A percentile compares a stretch with the other conserved stretches of the same genome.
Conservation (phyloP, 2,888 invertebrate species). For the Ectemnius continuus region DNA sequence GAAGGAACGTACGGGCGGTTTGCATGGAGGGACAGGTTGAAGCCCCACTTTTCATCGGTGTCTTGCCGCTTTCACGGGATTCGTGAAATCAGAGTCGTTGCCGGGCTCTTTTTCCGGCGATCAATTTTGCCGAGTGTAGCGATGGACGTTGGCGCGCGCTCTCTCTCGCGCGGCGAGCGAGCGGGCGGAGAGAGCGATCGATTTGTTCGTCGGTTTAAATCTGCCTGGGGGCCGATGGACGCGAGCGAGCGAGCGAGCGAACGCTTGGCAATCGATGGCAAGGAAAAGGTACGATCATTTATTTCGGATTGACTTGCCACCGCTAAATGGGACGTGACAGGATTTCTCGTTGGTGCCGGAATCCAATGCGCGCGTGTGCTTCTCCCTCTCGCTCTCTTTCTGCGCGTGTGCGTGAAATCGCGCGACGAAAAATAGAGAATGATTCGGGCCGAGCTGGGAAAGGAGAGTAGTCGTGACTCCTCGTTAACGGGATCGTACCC, state of each 20-base stretch:
- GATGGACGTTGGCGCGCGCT: conserved; percentile 31
- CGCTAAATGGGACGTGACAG: conserved; percentile 48
- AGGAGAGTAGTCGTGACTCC: conserved; percentile 21
- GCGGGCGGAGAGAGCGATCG: conserved; percentile 34
- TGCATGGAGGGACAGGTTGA: neutral
- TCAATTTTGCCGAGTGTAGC: conserved; percentile 32
- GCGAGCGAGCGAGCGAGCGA: conserved; percentile 1
- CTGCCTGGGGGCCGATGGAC: conserved; percentile 16
- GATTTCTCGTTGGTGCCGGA: conserved; percentile 6
- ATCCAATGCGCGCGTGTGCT: neutral
- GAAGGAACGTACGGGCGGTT: neutral
- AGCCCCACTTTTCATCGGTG: neutral
- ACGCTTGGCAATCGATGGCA: conserved; percentile 25
- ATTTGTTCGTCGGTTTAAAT: conserved; percentile 31
- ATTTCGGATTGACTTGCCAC: conserved; percentile 38
- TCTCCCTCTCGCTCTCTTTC: neutral
- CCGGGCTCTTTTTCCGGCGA: conserved; percentile 27
- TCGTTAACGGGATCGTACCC: conserved; percentile 46
- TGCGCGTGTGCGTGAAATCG: neutral
- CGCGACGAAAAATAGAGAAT: conserved; percentile 9
- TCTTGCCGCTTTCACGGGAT: neutral
- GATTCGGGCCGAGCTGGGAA: conserved; percentile 9
- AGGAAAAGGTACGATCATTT: conserved; percentile 46
- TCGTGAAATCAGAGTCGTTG: conserved; percentile 2
- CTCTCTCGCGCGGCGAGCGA: too few relatives aligned